These are phyloP conservation scores for Heliothis virescens DNA, from an alignment of 1,140 invertebrate genomes.

Conservation along the genomic window DNA sequence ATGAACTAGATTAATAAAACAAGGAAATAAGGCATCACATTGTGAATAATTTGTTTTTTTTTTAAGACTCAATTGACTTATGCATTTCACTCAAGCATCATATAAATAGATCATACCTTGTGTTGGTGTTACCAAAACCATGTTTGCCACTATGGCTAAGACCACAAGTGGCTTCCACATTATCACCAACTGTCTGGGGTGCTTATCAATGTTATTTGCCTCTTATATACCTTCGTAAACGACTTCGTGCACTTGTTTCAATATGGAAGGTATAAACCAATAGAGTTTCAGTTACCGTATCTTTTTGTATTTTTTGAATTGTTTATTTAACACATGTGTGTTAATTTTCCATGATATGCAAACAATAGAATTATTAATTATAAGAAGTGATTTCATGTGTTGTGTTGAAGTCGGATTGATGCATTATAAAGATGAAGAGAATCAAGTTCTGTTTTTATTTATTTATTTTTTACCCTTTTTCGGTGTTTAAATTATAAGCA, in stretches of 20 bases:
- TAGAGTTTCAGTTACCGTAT: constrained; percentile 13
- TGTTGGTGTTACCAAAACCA: constrained; percentile 18
- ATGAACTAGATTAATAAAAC: too few species aligned
- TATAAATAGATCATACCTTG: constrained; percentile 18
- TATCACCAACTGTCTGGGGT: constrained; percentile 7
- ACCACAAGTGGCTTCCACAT: constrained; percentile 46
- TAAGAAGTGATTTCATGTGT: not conserved
- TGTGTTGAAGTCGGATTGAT: not conserved
- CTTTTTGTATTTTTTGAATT: not conserved
- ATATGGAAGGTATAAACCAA: constrained; percentile 39
- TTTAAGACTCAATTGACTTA: not conserved
- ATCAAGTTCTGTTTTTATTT: too few species aligned
- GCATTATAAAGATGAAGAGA: too few species aligned
- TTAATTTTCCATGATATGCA: not conserved
- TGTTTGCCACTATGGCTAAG: constrained; percentile 14
- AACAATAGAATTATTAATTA: not conserved
- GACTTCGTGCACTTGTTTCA: constrained; percentile 52
- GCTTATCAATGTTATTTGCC: constrained; percentile 47
- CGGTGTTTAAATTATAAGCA: too few species aligned
- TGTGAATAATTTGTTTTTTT: too few species aligned
- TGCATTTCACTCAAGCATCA: not conserved
- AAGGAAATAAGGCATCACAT: too few species aligned
- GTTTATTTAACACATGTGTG: not conserved
- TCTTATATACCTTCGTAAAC: constrained; percentile 45
- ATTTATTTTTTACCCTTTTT: too few species aligned